A percentile compares a stretch with the other conserved stretches of the same genome.
These are phyloP conservation scores for Littorina saxatilis DNA, from an alignment of 1,140 invertebrate genomes.

Conservation along the genomic window DNA sequence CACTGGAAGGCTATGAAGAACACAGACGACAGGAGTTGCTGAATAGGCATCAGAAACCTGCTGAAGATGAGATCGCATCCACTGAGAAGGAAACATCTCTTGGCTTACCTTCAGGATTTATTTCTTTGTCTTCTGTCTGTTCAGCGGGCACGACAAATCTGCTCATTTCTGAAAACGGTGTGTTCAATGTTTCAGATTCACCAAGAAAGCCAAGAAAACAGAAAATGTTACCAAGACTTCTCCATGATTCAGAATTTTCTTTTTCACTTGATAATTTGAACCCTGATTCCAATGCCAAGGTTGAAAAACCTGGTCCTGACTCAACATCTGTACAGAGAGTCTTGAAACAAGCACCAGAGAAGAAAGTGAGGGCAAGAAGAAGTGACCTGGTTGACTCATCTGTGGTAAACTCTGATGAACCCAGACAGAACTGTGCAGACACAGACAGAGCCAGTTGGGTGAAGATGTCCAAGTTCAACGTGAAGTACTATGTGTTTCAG, in stretches of 20 bases:
- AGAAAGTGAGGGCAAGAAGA: too few species aligned
- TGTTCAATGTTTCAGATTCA: not conserved
- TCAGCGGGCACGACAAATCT: not conserved
- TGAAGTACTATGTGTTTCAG: conserved; percentile 28
- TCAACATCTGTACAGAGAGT: too few species aligned
- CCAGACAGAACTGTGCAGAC: not conserved
- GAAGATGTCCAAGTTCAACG: conserved; percentile 10
- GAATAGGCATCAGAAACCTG: not conserved
- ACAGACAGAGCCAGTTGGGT: not conserved
- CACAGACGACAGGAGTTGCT: not conserved
- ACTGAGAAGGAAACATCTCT: too few species aligned
- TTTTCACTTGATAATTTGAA: too few species aligned
- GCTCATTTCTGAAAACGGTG: not conserved
- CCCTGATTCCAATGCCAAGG: too few species aligned
- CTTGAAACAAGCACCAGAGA: too few species aligned
- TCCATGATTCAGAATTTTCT: too few species aligned
- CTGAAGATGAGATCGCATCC: not conserved
- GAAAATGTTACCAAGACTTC: too few species aligned
- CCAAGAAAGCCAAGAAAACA: too few species aligned
- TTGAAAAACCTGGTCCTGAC: too few species aligned
- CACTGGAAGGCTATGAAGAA: conserved; percentile 20
- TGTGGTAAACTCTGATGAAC: too few species aligned
- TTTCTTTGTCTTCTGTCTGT: not conserved
- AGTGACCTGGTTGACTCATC: too few species aligned
- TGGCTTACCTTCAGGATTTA: not conserved